These are phyloP conservation scores for Andrena chrysosceles DNA, from an alignment of 2,888 invertebrate genomes.

Conservation along the genomic window DNA sequence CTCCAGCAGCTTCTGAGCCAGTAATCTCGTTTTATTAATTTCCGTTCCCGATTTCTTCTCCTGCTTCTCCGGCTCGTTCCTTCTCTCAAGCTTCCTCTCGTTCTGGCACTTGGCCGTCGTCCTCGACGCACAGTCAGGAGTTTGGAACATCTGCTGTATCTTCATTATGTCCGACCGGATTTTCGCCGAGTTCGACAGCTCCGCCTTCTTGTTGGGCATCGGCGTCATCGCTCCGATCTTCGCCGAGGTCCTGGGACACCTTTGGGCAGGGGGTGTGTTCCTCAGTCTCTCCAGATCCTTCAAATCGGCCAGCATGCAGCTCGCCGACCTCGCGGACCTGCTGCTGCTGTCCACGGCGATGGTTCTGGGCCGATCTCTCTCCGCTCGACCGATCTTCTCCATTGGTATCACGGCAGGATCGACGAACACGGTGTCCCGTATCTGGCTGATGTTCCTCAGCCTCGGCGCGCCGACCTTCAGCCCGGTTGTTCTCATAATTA, in stretches of 20 bases:
- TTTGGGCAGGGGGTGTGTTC: conserved; percentile 73
- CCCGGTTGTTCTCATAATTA: conserved; percentile 75
- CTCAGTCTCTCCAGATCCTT: conserved; percentile 79
- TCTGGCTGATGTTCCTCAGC: conserved; percentile 79
- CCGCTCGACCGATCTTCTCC: conserved; percentile 63
- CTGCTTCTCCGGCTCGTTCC: conserved; percentile 58
- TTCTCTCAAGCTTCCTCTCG: conserved; percentile 54
- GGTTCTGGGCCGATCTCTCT: conserved; percentile 62
- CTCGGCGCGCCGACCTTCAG: conserved; percentile 76
- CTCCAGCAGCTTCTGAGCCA: conserved; percentile 76
- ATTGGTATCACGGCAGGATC: conserved; percentile 68
- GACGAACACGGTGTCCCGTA: conserved; percentile 76
- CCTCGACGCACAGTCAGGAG: conserved; percentile 56
- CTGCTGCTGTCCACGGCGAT: conserved; percentile 47
- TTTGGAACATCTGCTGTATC: conserved; percentile 80
- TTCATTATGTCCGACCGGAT: conserved; percentile 78
- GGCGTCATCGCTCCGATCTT: conserved; percentile 44
- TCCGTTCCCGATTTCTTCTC: conserved; percentile 67
- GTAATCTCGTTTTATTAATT: conserved; percentile 69
- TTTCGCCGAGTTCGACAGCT: conserved; percentile 69
- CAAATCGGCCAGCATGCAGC: conserved; percentile 79
- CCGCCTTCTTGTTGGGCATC: conserved; percentile 47
- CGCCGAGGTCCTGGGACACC: conserved; percentile 45
- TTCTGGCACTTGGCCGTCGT: conserved; percentile 7
- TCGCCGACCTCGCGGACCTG: conserved; percentile 59